Percentiles rank a stretch among this genome's conserved stretches.
Conservation (phyloP, 2,888 invertebrate genomes). For the Polydrusus tereticollis region DNA sequence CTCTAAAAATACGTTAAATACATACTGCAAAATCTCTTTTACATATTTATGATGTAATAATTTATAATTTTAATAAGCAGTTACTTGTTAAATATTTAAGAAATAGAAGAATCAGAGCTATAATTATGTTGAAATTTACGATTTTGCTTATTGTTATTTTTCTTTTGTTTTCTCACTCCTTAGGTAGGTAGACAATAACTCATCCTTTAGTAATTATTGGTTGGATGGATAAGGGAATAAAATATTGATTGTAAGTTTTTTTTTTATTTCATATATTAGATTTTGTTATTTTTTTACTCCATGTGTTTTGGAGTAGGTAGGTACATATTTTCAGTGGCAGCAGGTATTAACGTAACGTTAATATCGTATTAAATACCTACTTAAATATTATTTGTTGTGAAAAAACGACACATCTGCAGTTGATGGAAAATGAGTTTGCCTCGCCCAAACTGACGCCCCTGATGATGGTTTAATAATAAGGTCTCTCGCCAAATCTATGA, state of each 20-base stretch:
- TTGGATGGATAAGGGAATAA: conserved; percentile 1
- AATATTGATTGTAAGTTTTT: not conserved
- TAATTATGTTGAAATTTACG: conserved; percentile 40
- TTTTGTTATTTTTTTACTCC: not conserved
- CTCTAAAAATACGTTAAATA: not conserved
- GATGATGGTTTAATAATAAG: no score
- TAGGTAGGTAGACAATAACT: conserved; percentile 33
- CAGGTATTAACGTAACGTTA: no score
- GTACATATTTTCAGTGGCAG: no score
- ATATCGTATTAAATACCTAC: no score
- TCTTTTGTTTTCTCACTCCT: conserved; percentile 28
- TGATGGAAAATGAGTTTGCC: no score
- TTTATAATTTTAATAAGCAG: conserved; percentile 26
- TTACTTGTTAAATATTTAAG: conserved; percentile 29
- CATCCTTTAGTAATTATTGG: conserved; percentile 19
- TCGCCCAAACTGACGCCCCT: no score
- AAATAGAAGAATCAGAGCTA: not conserved
- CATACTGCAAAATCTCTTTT: conserved; percentile 25
- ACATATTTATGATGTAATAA: conserved; percentile 25
- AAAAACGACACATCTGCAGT: no score
- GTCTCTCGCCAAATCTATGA: no score
- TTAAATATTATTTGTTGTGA: no score
- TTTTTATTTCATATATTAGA: not conserved
- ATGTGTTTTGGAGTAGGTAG: no score
- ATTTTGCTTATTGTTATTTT: conserved; percentile 30